Evolutionary conservation across 2,888 invertebrate species (phyloP), one percentile per base, ranked within the genome.

Genomic region (Acronicta leporina): DNA sequence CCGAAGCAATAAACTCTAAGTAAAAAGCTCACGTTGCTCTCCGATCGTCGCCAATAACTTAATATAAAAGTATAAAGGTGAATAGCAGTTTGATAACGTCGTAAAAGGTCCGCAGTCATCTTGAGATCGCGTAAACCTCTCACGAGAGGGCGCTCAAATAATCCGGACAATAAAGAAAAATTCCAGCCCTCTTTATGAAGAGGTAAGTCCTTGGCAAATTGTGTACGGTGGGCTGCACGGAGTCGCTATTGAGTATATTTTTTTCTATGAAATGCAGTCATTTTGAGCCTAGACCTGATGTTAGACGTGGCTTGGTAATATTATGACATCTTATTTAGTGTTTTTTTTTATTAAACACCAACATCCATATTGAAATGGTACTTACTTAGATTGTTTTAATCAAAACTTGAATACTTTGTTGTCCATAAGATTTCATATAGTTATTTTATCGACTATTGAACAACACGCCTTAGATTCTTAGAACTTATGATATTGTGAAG

Each of bases 131-230:
- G 92, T 92, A 92, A 92, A 92, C 90, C 92, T 89, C 87, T 89
- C 88, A 87, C 83, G 85, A 86, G 91, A 84, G 86, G 85, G 88
- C 84, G 89, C 89, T 88, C 92, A 88, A 91, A 92, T 93, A 93
- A 94, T 92, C 94, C 92, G 83, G 87, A 94, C 94, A 92, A 93
- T 94, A 94, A 94, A 94, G 94, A 94, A 94, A 94, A 92, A 94
- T 93, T 92, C 92, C 91, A 86, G 86, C 92, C 92, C 92, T 89
- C 92, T 92, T 93, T 93, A 94, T 94, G 93, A 94, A 94, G 94
- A 94, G 94, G 94, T 94, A 94, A 94, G 94, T 92, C 93, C 88
- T 94, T 85, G 89, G 92, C 92, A 94, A 94, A 94, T 94, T 93
- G 92, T 89, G 78, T 73, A 72, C 67, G 58, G 58, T 27, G 63